These are phyloP conservation scores for Trichogramma dendrolimi DNA, from an alignment of 2,888 invertebrate genomes.

Conservation along the genomic window DNA sequence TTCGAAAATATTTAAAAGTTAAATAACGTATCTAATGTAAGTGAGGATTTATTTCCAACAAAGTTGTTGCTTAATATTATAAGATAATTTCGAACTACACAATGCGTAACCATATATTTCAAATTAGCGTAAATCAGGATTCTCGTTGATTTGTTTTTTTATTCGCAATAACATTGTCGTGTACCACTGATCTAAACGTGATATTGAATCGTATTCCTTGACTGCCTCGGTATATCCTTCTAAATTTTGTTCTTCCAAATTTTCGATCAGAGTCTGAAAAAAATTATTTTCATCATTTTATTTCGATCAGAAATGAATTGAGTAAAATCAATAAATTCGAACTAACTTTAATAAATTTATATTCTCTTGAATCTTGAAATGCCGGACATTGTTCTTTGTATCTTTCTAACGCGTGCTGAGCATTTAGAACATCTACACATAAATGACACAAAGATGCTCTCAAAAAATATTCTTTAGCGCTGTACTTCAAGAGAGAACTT, in stretches of 20 bases:
- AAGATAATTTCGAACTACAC: background rate
- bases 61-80: no score
- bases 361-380: conserved; percentile 93
- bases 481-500: conserved; percentile 93
- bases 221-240: conserved; percentile 95
- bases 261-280: conserved; percentile 76
- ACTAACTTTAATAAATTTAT: conserved; percentile 84
- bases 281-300: background rate
- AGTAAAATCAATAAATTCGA: background rate
- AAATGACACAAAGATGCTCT: conserved; percentile 94
- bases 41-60: no score
- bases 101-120: conserved; percentile 6
- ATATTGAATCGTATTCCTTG: conserved; percentile 93
- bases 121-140: conserved; percentile 77
- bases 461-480: conserved; percentile 98
- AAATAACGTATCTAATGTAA: no score
- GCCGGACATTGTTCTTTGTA: conserved; percentile 89
- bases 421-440: conserved; percentile 91
- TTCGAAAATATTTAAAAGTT: no score
- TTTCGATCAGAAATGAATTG: background rate
- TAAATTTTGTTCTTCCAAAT: conserved; percentile 90
- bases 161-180: conserved; percentile 91
- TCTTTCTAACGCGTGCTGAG: conserved; percentile 88
- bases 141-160: conserved; percentile 71
- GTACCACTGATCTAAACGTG: conserved; percentile 95